Percentiles rank a stretch among this genome's conserved stretches.
Conservation (phyloP, 2,113 vertebrate species). For the Plotosus lineatus region DNA sequence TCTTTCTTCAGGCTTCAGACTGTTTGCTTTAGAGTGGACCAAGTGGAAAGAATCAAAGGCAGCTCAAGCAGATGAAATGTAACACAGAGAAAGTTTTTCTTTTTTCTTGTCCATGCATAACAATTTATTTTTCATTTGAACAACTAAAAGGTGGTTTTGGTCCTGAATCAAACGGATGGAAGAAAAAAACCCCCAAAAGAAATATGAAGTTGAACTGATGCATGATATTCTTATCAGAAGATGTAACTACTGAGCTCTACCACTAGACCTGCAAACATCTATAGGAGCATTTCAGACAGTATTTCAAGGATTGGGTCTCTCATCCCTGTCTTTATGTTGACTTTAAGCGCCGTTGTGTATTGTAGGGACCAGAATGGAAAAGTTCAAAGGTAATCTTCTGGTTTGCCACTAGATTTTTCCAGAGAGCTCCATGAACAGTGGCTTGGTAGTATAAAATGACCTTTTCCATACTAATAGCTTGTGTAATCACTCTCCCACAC, state of each 20-base stretch:
- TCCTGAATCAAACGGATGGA: background rate
- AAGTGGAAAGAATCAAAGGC: constrained; percentile 38
- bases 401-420: constrained; percentile 31
- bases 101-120: background rate
- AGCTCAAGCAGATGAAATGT: constrained; percentile 20
- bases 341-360: background rate
- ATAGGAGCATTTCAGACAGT: background rate
- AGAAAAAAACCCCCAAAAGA: background rate
- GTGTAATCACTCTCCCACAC: constrained; percentile 34
- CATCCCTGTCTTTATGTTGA: background rate
- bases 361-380: background rate
- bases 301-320: background rate
- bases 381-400: constrained; percentile 21
- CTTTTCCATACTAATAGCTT: constrained; percentile 29
- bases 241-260: too few species aligned
- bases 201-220: background rate
- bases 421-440: constrained; percentile 15
- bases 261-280: too few species aligned
- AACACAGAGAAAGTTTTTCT: constrained; percentile 13
- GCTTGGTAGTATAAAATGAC: constrained; percentile 34
- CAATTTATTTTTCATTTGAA: constrained; percentile 5
- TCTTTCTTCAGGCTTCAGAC: constrained; percentile 46
- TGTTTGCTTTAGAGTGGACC: constrained; percentile 40
- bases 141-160: background rate
- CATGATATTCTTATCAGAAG: background rate